Evolutionary conservation across 2,113 vertebrate species (phyloP).

Genomic region (Myotis davidii): DNA sequence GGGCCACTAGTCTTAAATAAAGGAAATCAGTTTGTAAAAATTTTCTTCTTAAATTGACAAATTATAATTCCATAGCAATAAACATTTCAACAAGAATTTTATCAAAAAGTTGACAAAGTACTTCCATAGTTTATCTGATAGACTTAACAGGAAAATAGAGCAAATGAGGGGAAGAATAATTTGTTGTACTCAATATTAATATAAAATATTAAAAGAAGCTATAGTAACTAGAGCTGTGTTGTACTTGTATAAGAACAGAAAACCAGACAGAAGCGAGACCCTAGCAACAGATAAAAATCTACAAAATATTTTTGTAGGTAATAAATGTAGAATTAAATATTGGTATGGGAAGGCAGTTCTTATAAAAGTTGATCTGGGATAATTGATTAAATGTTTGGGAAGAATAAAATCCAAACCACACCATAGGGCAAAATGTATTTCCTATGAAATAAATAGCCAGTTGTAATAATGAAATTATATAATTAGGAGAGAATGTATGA

Average conservation of each 20-base stretch:
- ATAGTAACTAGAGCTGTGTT: background rate
- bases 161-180: background rate
- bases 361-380: background rate
- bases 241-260: background rate
- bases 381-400: constrained; percentile 1
- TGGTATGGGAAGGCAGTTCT: background rate
- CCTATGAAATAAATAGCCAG: background rate
- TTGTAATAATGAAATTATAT: constrained; percentile 34
- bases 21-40: background rate
- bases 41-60: background rate
- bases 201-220: background rate
- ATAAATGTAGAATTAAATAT: background rate
- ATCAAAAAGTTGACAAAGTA: background rate
- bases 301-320: background rate
- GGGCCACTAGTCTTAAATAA: background rate
- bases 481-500: background rate
- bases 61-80: background rate
- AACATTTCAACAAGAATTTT: background rate
- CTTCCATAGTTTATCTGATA: background rate
- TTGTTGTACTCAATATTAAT: background rate
- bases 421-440: background rate
- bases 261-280: background rate
- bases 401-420: background rate
- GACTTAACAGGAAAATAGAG: background rate
- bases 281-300: background rate